Percentiles rank a stretch among this genome's conserved stretches.
Conservation (phyloP, 2,888 invertebrate genomes). For the Andrena flavipes region DNA sequence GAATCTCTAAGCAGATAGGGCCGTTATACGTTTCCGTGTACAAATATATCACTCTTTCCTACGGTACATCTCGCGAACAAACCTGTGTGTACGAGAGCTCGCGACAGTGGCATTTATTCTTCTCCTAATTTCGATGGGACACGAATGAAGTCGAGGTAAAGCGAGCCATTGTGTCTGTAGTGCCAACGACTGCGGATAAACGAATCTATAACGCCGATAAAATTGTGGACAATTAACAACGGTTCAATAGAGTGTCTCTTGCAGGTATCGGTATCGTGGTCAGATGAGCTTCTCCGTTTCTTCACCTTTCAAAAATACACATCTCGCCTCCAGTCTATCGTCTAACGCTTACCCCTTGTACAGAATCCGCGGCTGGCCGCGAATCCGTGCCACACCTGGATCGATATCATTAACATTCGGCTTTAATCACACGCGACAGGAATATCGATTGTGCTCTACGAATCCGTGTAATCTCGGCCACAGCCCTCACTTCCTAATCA, state of each 20-base stretch:
- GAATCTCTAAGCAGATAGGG: constrained; percentile 47
- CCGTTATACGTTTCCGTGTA: constrained; percentile 49
- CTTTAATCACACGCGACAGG: constrained; percentile 41
- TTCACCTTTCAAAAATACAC: constrained; percentile 65
- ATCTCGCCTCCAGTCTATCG: constrained; percentile 37
- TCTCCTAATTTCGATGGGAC: constrained; percentile 2
- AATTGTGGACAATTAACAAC: constrained; percentile 68
- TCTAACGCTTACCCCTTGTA: constrained; percentile 24
- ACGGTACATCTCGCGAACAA: constrained; percentile 14
- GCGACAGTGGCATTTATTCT: neutral
- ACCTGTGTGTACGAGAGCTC: neutral
- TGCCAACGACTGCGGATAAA: constrained; percentile 33
- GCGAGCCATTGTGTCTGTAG: constrained; percentile 24
- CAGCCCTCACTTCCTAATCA: neutral
- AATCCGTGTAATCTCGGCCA: constrained; percentile 14
- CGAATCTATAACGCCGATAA: constrained; percentile 65
- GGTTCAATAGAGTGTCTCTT: constrained; percentile 63
- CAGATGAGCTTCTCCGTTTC: constrained; percentile 67
- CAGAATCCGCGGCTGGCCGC: neutral
- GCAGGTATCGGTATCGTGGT: constrained; percentile 76
- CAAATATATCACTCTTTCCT: constrained; percentile 63
- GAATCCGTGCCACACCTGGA: neutral
- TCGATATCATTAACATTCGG: neutral
- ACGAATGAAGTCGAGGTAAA: constrained; percentile 26
- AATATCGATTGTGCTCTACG: constrained; percentile 54